These are phyloP conservation scores for Volucella zonaria DNA, from an alignment of 2,888 invertebrate species.

Conservation along the genomic window DNA sequence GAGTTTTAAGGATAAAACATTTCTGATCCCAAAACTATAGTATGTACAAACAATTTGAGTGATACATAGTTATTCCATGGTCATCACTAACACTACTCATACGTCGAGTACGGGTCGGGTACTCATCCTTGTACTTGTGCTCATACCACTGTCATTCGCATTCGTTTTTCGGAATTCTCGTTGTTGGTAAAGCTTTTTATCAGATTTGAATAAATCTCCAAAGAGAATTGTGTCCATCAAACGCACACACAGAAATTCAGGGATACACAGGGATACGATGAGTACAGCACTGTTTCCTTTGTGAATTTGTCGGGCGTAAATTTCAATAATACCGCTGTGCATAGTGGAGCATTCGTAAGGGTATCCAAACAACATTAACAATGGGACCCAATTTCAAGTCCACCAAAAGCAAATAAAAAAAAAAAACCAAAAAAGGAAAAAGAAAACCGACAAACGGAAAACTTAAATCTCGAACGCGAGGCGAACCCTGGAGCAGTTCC, in stretches of 20 bases:
- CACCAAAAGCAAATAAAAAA: too few relatives aligned
- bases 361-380: conserved; percentile 72
- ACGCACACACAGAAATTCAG: conserved; percentile 17
- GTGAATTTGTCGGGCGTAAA: conserved; percentile 69
- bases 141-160: conserved; percentile 51
- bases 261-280: background rate
- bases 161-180: conserved; percentile 8
- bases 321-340: conserved; percentile 68
- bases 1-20: conserved; percentile 63
- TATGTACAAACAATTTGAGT: conserved; percentile 43
- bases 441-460: conserved; percentile 11
- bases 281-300: conserved; percentile 45
- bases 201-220: conserved; percentile 71
- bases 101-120: conserved; percentile 9
- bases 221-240: conserved; percentile 57
- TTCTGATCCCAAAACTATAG: conserved; percentile 67
- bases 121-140: conserved; percentile 32
- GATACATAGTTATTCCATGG: conserved; percentile 14
- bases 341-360: conserved; percentile 59
- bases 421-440: conserved; percentile 12
- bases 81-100: conserved; percentile 6
- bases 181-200: conserved; percentile 64
- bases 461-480: conserved; percentile 60
- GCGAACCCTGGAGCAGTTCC: conserved; percentile 56
- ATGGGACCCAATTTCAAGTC: conserved; percentile 56